These are phyloP conservation scores for Echeneis naucrates DNA, from an alignment of 2,797 vertebrate genomes.

Conservation along the genomic window DNA sequence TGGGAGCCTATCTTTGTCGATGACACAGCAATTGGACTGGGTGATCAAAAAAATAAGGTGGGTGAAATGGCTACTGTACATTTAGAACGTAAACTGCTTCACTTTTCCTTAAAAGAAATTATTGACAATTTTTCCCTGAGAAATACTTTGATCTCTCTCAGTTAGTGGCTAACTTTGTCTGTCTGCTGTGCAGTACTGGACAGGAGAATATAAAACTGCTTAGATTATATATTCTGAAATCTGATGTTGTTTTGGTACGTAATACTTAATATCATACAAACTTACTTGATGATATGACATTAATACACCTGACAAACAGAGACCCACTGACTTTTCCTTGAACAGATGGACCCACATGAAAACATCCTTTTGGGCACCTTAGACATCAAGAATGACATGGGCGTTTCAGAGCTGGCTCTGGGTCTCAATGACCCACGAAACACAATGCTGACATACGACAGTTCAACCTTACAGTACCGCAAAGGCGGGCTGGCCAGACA, in stretches of 20 bases:
- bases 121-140: neutral
- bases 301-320: constrained; percentile 7
- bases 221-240: no score
- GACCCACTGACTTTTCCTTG: constrained; percentile 31
- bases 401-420: constrained; percentile 92
- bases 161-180: neutral
- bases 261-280: no score
- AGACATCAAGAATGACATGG: constrained; percentile 99
- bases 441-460: constrained; percentile 96
- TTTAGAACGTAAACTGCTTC: neutral
- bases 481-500: constrained; percentile 93
- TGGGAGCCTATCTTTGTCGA: constrained; percentile 89
- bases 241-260: neutral
- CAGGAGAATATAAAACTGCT: no score
- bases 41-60: constrained; percentile 86
- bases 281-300: no score
- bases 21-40: constrained; percentile 84
- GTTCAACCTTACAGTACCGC: constrained; percentile 94
- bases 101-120: neutral
- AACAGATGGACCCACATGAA: constrained; percentile 97
- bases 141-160: neutral
- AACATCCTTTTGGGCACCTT: constrained; percentile 97
- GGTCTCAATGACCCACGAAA: constrained; percentile 93
- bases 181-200: no score
- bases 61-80: neutral